Evolutionary conservation across 2,888 invertebrate genomes (phyloP).

Genomic region (Salticus scenicus): DNA sequence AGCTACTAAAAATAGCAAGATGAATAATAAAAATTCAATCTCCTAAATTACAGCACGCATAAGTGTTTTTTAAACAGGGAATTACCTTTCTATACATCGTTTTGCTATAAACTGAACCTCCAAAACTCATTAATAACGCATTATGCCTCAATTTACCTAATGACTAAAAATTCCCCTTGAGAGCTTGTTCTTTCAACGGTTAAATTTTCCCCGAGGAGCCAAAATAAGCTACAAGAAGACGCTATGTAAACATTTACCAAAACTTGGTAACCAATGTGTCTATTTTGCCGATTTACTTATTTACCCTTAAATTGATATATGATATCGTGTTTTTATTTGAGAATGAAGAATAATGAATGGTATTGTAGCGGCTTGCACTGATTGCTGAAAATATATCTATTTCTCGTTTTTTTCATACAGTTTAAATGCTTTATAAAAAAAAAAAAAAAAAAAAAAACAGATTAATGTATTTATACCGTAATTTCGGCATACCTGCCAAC

Average conservation of each 20-base stretch:
- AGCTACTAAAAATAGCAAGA: neutral
- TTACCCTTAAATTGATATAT: constrained; percentile 2
- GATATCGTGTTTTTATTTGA: neutral
- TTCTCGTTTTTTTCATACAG: neutral
- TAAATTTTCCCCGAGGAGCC: constrained; percentile 4
- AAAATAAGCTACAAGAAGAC: constrained; percentile 16
- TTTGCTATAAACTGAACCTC: constrained; percentile 19
- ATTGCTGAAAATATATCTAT: neutral
- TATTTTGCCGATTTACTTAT: neutral
- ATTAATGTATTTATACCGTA: no score
- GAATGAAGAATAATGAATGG: constrained; percentile 9
- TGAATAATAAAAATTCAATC: constrained; percentile 4
- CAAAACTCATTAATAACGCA: constrained; percentile 59
- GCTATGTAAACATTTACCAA: constrained; percentile 13
- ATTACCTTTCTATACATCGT: constrained; percentile 20
- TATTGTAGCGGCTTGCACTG: neutral
- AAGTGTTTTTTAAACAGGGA: constrained; percentile 45
- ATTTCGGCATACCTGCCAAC: no score
- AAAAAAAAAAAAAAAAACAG: no score
- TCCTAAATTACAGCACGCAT: constrained; percentile 44
- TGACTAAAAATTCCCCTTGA: constrained; percentile 48
- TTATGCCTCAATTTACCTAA: constrained; percentile 60
- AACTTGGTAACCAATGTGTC: neutral
- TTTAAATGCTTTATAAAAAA: no score
- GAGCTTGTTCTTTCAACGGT: neutral